These are phyloP conservation scores for Rhegmatorhina hoffmannsi DNA, from an alignment of 2,113 vertebrate genomes.

Conservation along the genomic window DNA sequence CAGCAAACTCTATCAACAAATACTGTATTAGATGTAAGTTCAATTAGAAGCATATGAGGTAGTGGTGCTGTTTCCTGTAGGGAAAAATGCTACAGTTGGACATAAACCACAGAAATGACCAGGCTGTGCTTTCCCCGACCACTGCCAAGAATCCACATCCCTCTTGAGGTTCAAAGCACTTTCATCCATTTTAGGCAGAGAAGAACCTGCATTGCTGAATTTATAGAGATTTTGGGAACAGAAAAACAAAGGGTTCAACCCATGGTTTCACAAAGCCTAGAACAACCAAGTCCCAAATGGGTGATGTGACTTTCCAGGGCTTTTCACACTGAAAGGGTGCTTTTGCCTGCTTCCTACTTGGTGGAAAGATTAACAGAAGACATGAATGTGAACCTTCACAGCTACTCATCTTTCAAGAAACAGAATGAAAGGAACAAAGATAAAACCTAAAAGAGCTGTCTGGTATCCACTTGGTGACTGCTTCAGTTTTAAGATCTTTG, in stretches of 20 bases:
- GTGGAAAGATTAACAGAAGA: slow-evolving; percentile 60
- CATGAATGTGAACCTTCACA: slow-evolving; percentile 35
- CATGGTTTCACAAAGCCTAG: slow-evolving; percentile 14
- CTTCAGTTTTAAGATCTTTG: slow-evolving; percentile 53
- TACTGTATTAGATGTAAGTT: background rate
- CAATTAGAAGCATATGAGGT: background rate
- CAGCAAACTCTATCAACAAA: background rate
- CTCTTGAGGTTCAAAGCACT: background rate
- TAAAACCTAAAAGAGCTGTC: slow-evolving; percentile 42
- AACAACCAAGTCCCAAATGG: background rate
- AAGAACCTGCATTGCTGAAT: background rate
- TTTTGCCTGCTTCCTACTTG: background rate
- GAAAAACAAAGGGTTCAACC: background rate
- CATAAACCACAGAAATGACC: background rate
- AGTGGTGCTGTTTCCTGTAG: background rate
- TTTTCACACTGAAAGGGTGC: slow-evolving; percentile 20
- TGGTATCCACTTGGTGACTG: slow-evolving; percentile 38
- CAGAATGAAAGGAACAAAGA: slow-evolving; percentile 56
- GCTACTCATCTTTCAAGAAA: slow-evolving; percentile 48
- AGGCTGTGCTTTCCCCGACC: background rate
- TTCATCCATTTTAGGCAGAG: background rate
- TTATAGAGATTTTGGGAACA: background rate
- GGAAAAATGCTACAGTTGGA: background rate
- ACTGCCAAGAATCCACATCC: background rate
- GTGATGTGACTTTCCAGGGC: background rate